Percentiles rank a stretch among this genome's conserved stretches.
These are phyloP conservation scores for Fregata magnificens DNA, from an alignment of 2,113 vertebrate genomes.

Conservation along the genomic window DNA sequence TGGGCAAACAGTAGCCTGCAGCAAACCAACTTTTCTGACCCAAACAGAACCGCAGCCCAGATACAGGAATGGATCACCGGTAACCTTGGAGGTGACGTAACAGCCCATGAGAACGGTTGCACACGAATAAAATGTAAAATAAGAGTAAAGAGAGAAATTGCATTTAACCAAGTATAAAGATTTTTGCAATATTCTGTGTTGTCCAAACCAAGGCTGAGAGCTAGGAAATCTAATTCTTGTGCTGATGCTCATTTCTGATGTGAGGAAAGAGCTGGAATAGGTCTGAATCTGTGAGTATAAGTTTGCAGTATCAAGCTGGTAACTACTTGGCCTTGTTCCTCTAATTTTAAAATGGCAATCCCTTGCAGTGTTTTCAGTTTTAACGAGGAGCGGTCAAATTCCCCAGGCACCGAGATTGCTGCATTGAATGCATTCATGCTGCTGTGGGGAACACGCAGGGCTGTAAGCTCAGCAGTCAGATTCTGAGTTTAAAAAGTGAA, in stretches of 20 bases:
- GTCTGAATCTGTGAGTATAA: neutral
- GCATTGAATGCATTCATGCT: neutral
- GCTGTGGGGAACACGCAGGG: neutral
- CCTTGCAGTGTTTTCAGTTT: neutral
- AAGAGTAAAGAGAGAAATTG: neutral
- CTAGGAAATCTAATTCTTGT: neutral
- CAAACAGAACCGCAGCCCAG: conserved; percentile 42
- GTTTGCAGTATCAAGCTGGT: neutral
- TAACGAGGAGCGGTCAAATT: neutral
- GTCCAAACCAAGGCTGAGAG: neutral
- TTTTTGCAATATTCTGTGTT: rapidly evolving
- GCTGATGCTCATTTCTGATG: neutral
- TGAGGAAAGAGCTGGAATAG: neutral
- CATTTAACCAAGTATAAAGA: neutral
- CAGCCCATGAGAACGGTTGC: neutral
- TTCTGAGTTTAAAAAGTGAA: neutral
- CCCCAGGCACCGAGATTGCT: rapidly evolving
- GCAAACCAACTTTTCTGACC: conserved; percentile 73
- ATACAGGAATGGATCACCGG: neutral
- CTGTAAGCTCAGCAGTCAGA: neutral
- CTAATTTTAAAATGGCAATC: neutral
- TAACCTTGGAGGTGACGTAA: conserved; percentile 55
- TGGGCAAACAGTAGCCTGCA: conserved; percentile 84
- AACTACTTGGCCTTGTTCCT: neutral
- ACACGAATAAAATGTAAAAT: neutral